Conservation (phyloP, 2,888 invertebrate species). For the Argyra leucocephala region DNA sequence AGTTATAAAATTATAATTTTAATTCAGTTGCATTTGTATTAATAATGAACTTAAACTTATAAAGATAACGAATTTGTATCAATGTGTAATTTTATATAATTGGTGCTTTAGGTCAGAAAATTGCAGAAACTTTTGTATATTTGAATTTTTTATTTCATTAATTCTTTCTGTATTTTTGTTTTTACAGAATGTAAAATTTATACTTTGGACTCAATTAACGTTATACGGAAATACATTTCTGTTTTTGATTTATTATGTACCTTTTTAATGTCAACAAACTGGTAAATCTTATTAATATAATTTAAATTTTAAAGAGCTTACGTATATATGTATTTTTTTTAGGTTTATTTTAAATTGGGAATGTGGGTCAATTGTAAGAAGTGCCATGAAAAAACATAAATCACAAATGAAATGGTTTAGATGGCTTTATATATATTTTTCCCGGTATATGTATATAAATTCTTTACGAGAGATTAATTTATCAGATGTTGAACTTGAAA, state of each 20-base stretch:
- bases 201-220: slow-evolving; percentile 74
- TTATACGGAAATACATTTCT: slow-evolving; percentile 75
- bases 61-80: too few relatives aligned
- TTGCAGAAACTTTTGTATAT: too few relatives aligned
- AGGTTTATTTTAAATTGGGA: slow-evolving; percentile 59
- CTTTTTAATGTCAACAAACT: slow-evolving; percentile 64
- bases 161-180: background rate
- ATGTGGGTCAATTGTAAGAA: slow-evolving; percentile 51
- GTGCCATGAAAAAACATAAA: slow-evolving; percentile 75
- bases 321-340: slow-evolving; percentile 32
- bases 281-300: slow-evolving; percentile 46
- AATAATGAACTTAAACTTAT: too few relatives aligned
- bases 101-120: too few relatives aligned
- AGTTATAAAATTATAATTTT: too few relatives aligned
- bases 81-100: too few relatives aligned
- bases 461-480: slow-evolving; percentile 67
- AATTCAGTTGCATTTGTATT: too few relatives aligned
- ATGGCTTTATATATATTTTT: slow-evolving; percentile 75
- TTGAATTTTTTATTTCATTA: too few relatives aligned
- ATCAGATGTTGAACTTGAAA: slow-evolving; percentile 66
- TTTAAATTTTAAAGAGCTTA: slow-evolving; percentile 8
- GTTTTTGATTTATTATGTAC: slow-evolving; percentile 76
- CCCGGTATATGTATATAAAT: slow-evolving; percentile 84
- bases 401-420: slow-evolving; percentile 97
- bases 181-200: slow-evolving; percentile 71